These are phyloP conservation scores for Cotesia vestalis DNA, from an alignment of 1,140 invertebrate genomes.

Conservation along the genomic window DNA sequence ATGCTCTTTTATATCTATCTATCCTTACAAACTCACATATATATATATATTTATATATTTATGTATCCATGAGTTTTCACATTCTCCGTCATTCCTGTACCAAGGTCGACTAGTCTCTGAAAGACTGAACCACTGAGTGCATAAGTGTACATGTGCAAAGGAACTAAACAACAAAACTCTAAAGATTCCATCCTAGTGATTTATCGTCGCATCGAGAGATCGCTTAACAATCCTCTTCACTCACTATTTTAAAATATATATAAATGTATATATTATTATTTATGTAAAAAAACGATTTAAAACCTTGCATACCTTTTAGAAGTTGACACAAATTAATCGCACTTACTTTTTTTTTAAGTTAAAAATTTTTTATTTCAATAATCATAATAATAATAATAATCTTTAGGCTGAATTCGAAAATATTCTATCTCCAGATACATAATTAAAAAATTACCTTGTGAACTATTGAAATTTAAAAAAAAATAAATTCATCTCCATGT, in stretches of 20 bases:
- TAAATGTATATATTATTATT: too few species aligned
- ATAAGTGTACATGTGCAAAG: neutral
- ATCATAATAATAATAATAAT: too few species aligned
- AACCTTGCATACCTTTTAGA: conserved; percentile 36
- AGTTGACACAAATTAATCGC: conserved; percentile 33
- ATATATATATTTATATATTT: too few species aligned
- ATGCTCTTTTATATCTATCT: conserved; percentile 10
- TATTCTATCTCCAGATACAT: too few species aligned
- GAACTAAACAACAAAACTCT: conserved; percentile 21
- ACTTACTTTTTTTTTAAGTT: neutral
- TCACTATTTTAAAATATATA: neutral
- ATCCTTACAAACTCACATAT: conserved; percentile 23
- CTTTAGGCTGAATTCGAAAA: too few species aligned
- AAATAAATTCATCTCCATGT: too few species aligned
- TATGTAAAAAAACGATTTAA: conserved; percentile 1
- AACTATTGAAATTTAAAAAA: too few species aligned
- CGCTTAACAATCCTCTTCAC: conserved; percentile 23
- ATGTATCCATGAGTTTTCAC: conserved; percentile 40
- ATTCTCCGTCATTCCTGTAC: conserved; percentile 48
- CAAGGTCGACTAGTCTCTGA: conserved; percentile 45
- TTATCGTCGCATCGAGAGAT: conserved; percentile 40
- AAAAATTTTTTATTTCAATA: too few species aligned
- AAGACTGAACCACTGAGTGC: conserved; percentile 14
- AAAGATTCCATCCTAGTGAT: conserved; percentile 39
- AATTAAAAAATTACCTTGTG: too few species aligned